Evolutionary conservation across 2,797 vertebrate species (phyloP).

Genomic region (Cyprinella venusta): DNA sequence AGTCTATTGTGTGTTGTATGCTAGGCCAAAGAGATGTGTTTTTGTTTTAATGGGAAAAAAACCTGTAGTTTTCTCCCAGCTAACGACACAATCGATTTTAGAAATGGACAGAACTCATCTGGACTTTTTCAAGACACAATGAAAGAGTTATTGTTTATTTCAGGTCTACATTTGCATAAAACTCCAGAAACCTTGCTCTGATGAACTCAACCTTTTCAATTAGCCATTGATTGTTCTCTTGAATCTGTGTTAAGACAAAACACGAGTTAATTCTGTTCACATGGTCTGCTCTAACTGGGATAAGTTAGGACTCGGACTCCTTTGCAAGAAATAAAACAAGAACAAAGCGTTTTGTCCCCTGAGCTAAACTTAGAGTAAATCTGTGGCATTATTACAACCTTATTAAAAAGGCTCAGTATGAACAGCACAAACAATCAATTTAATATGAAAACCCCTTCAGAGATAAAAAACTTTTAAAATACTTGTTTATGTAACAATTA

Average conservation of each 20-base stretch:
- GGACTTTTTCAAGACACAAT: neutral
- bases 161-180: slow-evolving; percentile 14
- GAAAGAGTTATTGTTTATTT: neutral
- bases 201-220: neutral
- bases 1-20: too few relatives aligned
- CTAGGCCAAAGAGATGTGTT: too few relatives aligned
- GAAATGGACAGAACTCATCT: neutral
- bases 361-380: slow-evolving; percentile 19
- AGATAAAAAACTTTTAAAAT: neutral
- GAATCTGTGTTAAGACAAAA: slow-evolving; percentile 9
- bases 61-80: neutral
- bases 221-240: neutral
- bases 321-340: slow-evolving; percentile 15
- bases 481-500: neutral
- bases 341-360: slow-evolving; percentile 11
- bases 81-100: neutral
- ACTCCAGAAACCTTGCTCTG: neutral
- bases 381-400: slow-evolving; percentile 20
- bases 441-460: neutral
- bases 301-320: neutral
- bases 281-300: slow-evolving; percentile 13
- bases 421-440: neutral
- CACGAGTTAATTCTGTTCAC: slow-evolving; percentile 25
- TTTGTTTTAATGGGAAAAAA: too few relatives aligned
- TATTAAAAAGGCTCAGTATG: slow-evolving; percentile 4